Conservation (phyloP, 2,113 vertebrate genomes). For the Physeter macrocephalus region DNA sequence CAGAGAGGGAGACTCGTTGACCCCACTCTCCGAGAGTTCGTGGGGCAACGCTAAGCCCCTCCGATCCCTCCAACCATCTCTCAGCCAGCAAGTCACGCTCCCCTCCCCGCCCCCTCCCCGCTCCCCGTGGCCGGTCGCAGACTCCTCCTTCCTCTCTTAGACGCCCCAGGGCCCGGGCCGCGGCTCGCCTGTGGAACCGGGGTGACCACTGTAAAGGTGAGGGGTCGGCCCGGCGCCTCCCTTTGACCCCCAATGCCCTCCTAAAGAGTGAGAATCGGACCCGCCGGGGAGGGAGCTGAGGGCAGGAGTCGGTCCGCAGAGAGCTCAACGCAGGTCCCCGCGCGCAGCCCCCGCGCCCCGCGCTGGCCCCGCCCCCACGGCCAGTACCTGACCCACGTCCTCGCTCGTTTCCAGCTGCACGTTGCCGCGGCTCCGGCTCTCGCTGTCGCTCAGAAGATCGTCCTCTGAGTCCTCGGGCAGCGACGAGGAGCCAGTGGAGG, state of each 20-base stretch:
- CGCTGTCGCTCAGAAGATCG: constrained; percentile 93
- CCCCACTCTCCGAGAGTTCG: neutral
- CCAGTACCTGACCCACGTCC: constrained; percentile 85
- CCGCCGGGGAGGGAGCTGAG: neutral
- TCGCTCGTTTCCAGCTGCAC: constrained; percentile 90
- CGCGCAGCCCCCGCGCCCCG: neutral
- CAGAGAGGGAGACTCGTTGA: neutral
- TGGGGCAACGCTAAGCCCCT: neutral
- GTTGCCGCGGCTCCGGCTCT: constrained; percentile 93
- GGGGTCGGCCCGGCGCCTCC: neutral
- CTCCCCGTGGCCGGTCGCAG: neutral
- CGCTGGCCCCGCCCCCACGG: constrained; percentile 23
- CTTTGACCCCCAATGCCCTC: neutral
- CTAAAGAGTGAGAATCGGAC: neutral
- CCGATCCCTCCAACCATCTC: neutral
- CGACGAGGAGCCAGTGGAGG: constrained; percentile 94
- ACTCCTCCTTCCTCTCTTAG: neutral
- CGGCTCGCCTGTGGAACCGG: constrained; percentile 66
- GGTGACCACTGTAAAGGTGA: neutral
- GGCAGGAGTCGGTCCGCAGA: neutral
- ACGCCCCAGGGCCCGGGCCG: constrained; percentile 60
- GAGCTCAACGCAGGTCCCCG: neutral
- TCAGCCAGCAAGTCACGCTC: neutral
- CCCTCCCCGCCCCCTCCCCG: neutral
- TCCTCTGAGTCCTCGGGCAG: constrained; percentile 93